Conservation (phyloP, 2,797 vertebrate genomes). For the Sebastes itinus region DNA sequence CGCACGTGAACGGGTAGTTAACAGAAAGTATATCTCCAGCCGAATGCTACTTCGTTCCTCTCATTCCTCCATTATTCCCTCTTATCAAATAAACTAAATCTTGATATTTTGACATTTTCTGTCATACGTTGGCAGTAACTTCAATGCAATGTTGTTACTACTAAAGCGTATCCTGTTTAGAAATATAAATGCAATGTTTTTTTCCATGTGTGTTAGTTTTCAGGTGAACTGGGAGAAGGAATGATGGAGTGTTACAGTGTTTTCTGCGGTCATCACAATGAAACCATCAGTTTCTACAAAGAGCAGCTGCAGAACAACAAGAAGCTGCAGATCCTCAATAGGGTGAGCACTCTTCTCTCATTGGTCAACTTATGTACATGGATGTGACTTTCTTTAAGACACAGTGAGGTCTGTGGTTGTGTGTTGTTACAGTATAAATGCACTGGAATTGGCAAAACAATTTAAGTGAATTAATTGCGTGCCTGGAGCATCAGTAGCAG, state of each 20-base stretch:
- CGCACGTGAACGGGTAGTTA: too few relatives aligned
- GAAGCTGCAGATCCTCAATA: conserved; percentile 89
- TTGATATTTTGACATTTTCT: neutral
- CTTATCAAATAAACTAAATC: neutral
- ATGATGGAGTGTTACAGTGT: conserved; percentile 86
- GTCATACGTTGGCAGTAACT: neutral
- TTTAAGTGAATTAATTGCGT: neutral
- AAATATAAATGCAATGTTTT: neutral
- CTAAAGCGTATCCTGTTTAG: neutral
- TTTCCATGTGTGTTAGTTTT: conserved; percentile 84
- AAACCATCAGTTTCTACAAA: conserved; percentile 88
- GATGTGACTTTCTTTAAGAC: neutral
- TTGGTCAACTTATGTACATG: neutral
- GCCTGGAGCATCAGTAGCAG: neutral
- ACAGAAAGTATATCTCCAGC: too few relatives aligned
- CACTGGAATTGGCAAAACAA: neutral
- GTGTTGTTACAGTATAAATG: neutral
- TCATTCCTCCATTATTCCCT: neutral
- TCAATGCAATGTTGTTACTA: neutral
- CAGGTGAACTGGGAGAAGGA: conserved; percentile 83
- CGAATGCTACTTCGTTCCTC: neutral
- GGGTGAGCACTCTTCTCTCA: conserved; percentile 77
- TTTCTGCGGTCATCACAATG: conserved; percentile 89
- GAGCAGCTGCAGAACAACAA: conserved; percentile 91
- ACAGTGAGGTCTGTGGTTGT: neutral